Evolutionary conservation across 2,797 vertebrate genomes (phyloP).

Genomic region (Darevskia nairensis): DNA sequence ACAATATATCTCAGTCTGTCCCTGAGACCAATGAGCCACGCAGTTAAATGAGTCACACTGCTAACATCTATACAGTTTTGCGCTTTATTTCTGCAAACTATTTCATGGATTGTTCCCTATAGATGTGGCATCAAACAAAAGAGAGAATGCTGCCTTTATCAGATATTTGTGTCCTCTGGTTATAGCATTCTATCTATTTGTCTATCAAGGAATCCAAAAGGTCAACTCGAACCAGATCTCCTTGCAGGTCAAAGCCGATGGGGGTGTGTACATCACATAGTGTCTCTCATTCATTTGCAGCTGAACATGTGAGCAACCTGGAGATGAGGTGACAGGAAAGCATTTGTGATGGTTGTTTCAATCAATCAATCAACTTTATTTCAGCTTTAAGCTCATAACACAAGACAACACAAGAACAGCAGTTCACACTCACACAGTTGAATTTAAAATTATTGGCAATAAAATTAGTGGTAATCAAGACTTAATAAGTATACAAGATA

Average conservation of each 20-base stretch:
- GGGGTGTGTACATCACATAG: background rate
- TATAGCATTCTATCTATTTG: conserved; percentile 17
- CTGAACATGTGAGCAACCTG: background rate
- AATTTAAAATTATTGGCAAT: too few relatives aligned
- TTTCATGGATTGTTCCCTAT: conserved; percentile 8
- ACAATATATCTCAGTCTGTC: conserved; percentile 34
- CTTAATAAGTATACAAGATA: too few relatives aligned
- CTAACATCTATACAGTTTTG: conserved; percentile 5
- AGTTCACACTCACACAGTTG: too few relatives aligned
- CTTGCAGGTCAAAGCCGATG: background rate
- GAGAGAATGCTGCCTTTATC: background rate
- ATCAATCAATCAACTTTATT: too few relatives aligned
- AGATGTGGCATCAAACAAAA: background rate
- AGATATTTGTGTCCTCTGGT: conserved; percentile 29
- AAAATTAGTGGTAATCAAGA: too few relatives aligned
- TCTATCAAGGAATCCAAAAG: conserved; percentile 16
- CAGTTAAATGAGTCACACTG: background rate
- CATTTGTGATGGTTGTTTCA: background rate
- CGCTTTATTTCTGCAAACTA: background rate
- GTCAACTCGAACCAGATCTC: background rate
- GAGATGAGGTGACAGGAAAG: background rate
- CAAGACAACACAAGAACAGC: too few relatives aligned
- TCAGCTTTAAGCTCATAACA: too few relatives aligned
- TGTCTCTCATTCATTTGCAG: background rate
- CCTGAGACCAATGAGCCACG: conserved; percentile 6